Percentiles rank a stretch among this genome's conserved stretches.
phyloP scores from a whole-genome alignment of 2,888 invertebrate genomes.

The Aporophyla lueneburgensis region DNA sequence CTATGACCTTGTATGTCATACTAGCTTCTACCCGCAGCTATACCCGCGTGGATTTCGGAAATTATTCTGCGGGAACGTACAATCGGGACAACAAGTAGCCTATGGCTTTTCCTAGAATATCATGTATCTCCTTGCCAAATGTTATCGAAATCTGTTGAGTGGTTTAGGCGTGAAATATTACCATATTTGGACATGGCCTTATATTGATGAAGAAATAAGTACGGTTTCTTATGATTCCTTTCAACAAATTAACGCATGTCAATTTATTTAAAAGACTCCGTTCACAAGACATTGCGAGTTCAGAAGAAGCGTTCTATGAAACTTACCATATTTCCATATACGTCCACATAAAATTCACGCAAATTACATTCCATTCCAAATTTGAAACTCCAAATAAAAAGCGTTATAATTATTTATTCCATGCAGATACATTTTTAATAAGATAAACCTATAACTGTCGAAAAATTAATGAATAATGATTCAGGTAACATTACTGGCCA shows the following conservation, averaged over 20 bases:
- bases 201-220: not conserved
- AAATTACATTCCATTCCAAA: not conserved
- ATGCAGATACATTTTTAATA: slow-evolving; percentile 29
- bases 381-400: slow-evolving; percentile 9
- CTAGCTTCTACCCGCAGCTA: no score
- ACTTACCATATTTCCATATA: not conserved
- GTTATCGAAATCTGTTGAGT: no score
- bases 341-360: not conserved
- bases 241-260: not conserved
- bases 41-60: no score
- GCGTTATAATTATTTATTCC: slow-evolving; percentile 3
- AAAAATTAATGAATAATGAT: slow-evolving; percentile 57
- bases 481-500: slow-evolving; percentile 55
- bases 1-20: not conserved
- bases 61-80: no score
- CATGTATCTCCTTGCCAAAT: no score
- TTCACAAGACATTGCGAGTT: not conserved
- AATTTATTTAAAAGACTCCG: not conserved
- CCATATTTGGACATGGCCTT: no score
- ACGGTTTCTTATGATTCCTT: not conserved
- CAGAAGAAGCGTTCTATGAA: not conserved
- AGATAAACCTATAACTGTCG: slow-evolving; percentile 42
- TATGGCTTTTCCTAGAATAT: no score
- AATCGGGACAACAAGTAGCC: no score
- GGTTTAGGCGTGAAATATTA: no score